phyloP scores from a whole-genome alignment of 2,113 vertebrate genomes.

The Gymnorhina tibicen region DNA sequence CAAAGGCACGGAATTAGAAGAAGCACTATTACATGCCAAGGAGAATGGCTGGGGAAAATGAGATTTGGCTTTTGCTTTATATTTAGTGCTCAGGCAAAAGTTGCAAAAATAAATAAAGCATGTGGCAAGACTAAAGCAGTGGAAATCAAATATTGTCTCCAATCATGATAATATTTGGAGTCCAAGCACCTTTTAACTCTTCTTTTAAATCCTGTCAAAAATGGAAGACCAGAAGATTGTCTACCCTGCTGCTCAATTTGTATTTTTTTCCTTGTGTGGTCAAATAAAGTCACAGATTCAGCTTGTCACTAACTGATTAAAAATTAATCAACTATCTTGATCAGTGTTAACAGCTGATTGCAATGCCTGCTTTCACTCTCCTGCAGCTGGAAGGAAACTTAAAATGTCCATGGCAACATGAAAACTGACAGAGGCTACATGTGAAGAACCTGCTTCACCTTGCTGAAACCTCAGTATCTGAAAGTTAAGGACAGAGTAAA shows the following conservation, averaged over 20 bases:
- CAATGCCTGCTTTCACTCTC: not conserved
- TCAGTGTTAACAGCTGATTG: not conserved
- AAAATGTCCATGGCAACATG: not conserved
- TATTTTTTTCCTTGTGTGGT: not conserved
- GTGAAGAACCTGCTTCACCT: not conserved
- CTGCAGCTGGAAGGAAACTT: not conserved
- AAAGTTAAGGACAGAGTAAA: not conserved
- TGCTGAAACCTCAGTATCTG: not conserved
- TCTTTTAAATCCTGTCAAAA: not conserved
- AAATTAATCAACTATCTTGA: conserved; percentile 10
- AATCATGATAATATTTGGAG: not conserved
- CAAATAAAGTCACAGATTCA: not conserved
- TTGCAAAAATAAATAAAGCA: not conserved
- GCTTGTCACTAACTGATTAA: conserved; percentile 28
- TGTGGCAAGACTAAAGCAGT: not conserved
- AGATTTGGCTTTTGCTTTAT: not conserved
- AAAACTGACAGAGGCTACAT: not conserved
- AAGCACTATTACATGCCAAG: not conserved
- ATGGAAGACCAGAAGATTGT: not conserved
- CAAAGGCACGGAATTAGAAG: not conserved
- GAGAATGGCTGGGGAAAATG: not conserved
- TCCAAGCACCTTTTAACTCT: not conserved
- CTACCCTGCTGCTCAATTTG: not conserved
- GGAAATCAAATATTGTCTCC: not conserved
- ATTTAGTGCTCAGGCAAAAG: not conserved